Evolutionary conservation across 1,140 invertebrate genomes (phyloP).

Genomic region (Contarinia nasturtii): DNA sequence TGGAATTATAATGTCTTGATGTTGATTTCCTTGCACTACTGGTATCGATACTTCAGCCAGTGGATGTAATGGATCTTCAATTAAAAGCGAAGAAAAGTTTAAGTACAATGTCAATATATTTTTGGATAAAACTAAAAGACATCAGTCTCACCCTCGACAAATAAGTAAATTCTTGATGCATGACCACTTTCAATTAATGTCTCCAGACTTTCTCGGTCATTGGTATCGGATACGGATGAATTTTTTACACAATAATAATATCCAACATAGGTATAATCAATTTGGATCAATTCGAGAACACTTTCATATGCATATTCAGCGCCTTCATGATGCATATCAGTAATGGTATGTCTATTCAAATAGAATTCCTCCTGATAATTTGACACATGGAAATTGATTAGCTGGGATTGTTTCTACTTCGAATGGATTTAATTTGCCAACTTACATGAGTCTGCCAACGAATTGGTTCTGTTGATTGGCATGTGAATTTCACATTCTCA

Average conservation of each 20-base stretch:
- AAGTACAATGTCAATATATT: background rate
- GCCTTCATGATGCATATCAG: conserved; percentile 10
- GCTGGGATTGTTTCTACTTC: background rate
- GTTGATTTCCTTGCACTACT: conserved; percentile 22
- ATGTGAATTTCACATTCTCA: conserved; percentile 28
- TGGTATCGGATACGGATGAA: conserved; percentile 16
- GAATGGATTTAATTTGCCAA: background rate
- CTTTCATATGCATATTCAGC: conserved; percentile 20
- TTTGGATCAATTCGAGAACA: conserved; percentile 22
- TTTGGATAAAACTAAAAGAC: no score
- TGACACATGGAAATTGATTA: background rate
- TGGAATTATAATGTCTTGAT: conserved; percentile 31
- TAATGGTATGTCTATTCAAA: conserved; percentile 3
- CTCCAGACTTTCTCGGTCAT: conserved; percentile 16
- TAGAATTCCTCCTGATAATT: background rate
- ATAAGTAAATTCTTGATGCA: conserved; percentile 37
- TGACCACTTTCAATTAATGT: conserved; percentile 23
- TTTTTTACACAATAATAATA: conserved; percentile 36
- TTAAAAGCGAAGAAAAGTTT: conserved; percentile 2
- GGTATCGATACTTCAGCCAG: conserved; percentile 26
- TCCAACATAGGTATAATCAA: conserved; percentile 29
- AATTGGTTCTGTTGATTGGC: conserved; percentile 26
- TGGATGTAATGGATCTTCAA: conserved; percentile 29
- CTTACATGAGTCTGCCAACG: conserved; percentile 25
- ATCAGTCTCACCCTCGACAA: conserved; percentile 38